Evolutionary conservation across 2,113 vertebrate species (phyloP), one percentile per base, ranked within the genome.

Genomic region (Addax nasomaculatus): DNA sequence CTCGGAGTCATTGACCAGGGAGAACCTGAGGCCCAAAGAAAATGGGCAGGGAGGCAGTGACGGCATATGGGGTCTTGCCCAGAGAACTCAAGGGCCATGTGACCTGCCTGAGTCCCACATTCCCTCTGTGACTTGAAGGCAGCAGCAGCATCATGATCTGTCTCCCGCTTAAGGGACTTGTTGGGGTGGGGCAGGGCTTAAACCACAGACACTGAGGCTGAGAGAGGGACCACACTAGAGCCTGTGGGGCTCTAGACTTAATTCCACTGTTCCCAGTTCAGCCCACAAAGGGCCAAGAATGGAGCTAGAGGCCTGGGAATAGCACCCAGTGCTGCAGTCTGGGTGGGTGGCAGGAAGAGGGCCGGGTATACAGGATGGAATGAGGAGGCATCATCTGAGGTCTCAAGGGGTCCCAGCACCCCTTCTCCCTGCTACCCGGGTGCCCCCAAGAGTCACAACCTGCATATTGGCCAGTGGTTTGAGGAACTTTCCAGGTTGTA

Each of bases 1-100:
- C 91, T 99, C 99, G 27, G 99, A 99, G 98, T 99, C 98, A 2
- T 99, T 99, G 98, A 98, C 99, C 86, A 98, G 98, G 45, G 99
- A 99, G 98, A 99, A 99, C 91, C 99, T 99, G 90, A 79, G 39
- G 33, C n/a, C 92, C 96, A 86, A 47, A 93, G 79, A 93, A 90
- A 33, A 60, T 7, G 64, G 5, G 7, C 39, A 36, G 73, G 21
- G 53, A 89, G 91, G 39, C 51, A 15, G 85, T 51, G 79, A 79
- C 12, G 19, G 33, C 5, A 62, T 10, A 17, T 3, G 12, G 49
- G 2, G 27, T 76, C 58, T 90, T 96, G 27, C n/a, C 49, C 36
- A 84, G 87, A 88, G 58, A 90, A 21, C 47, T 30, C 33, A 64
- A 92, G 57, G 60, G 12, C 19, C 7, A 0, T 58, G 39, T 62